Percentiles rank a stretch among this genome's conserved stretches.
These are phyloP conservation scores for Drosophila setosimentum DNA, from an alignment of 2,888 invertebrate genomes.

Conservation along the genomic window DNA sequence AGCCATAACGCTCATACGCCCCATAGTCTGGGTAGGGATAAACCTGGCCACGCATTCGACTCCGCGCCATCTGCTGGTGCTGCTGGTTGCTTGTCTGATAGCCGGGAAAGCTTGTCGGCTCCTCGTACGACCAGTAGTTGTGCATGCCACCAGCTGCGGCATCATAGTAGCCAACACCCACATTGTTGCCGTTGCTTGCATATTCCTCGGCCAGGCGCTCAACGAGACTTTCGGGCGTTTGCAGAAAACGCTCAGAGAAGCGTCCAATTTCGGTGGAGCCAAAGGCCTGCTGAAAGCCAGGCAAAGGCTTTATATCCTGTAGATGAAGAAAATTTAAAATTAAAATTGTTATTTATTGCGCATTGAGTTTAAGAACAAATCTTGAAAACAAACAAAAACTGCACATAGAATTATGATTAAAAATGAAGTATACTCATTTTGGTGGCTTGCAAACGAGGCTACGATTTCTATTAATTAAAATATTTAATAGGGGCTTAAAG, in stretches of 20 bases:
- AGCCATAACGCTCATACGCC: constrained; percentile 71
- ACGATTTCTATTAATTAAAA: background rate
- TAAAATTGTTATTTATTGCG: background rate
- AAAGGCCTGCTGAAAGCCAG: constrained; percentile 94
- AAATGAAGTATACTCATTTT: background rate
- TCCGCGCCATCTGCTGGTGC: constrained; percentile 29
- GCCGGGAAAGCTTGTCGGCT: constrained; percentile 29
- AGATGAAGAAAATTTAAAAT: background rate
- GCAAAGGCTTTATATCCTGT: constrained; percentile 87
- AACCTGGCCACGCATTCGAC: constrained; percentile 58
- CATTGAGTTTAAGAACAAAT: too few relatives aligned
- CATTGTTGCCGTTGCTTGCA: constrained; percentile 21
- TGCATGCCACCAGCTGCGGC: constrained; percentile 31
- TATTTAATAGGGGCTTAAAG: background rate
- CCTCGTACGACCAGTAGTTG: constrained; percentile 62
- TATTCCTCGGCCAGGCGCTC: constrained; percentile 66
- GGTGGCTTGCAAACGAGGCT: background rate
- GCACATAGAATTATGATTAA: background rate
- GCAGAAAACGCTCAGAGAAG: constrained; percentile 89
- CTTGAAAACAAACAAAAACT: background rate
- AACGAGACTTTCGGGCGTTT: constrained; percentile 78
- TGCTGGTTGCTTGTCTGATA: constrained; percentile 17
- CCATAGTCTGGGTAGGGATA: constrained; percentile 63
- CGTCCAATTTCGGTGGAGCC: constrained; percentile 95
- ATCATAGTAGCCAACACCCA: constrained; percentile 39